Conservation (phyloP, 2,113 vertebrate species). For the Piaya cayana region DNA sequence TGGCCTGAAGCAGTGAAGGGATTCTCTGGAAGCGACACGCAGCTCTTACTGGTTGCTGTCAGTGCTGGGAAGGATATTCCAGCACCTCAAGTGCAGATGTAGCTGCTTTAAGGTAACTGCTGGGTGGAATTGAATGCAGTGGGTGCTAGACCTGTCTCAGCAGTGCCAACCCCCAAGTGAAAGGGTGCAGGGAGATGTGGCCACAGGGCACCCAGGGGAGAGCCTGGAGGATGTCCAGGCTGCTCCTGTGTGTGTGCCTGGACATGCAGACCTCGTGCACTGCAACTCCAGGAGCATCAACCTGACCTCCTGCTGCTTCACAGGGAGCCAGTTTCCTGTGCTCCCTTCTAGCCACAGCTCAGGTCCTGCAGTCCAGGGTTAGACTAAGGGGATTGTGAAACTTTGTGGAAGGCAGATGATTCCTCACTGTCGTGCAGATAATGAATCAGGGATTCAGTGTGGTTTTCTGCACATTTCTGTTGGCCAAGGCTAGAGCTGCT, state of each 20-base stretch:
- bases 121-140: background rate
- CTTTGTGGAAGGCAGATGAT: background rate
- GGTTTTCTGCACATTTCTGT: background rate
- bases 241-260: background rate
- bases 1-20: background rate
- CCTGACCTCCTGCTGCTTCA: rapidly evolving
- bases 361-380: background rate
- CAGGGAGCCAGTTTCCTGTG: rapidly evolving
- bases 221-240: background rate
- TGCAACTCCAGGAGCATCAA: background rate
- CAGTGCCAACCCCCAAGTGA: rapidly evolving
- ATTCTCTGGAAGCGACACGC: background rate
- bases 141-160: background rate
- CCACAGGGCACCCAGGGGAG: background rate
- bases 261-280: background rate
- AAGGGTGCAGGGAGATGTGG: too few relatives aligned
- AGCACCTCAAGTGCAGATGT: background rate
- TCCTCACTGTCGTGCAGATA: background rate
- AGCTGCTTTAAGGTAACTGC: background rate
- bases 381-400: background rate
- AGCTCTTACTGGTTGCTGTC: background rate
- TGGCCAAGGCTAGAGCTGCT: background rate
- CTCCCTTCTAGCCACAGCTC: background rate
- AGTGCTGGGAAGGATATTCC: background rate
- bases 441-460: background rate